phyloP scores from a whole-genome alignment of 2,888 invertebrate genomes.

The Lycia hirtaria region DNA sequence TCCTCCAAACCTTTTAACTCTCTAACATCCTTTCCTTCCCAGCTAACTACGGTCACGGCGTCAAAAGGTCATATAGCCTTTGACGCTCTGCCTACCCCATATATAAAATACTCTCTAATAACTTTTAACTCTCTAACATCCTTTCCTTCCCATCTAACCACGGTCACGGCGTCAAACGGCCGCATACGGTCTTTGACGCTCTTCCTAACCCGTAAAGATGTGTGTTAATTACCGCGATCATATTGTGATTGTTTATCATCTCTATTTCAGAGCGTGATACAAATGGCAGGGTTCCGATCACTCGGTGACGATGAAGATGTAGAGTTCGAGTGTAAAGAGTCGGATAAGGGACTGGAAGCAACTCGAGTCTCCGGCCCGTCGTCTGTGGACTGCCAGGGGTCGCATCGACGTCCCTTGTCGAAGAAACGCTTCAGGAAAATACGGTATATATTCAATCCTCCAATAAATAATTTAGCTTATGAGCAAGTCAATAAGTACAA shows the following conservation, averaged over 20 bases:
- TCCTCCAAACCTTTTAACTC: too few species aligned
- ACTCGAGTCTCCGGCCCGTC: slow-evolving; percentile 93
- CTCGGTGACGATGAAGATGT: slow-evolving; percentile 95
- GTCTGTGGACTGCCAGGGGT: slow-evolving; percentile 92
- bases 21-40: too few species aligned
- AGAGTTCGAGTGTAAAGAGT: slow-evolving; percentile 93
- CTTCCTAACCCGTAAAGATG: too few species aligned
- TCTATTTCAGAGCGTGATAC: slow-evolving; percentile 92
- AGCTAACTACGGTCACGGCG: too few species aligned
- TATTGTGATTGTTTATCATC: neutral
- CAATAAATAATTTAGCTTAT: neutral
- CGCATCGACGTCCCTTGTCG: slow-evolving; percentile 91
- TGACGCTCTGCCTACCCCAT: too few species aligned
- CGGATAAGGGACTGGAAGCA: slow-evolving; percentile 94
- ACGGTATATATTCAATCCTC: slow-evolving; percentile 85
- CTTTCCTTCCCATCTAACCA: too few species aligned
- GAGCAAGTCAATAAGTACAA: neutral
- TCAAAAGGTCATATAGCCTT: too few species aligned
- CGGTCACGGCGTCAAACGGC: too few species aligned
- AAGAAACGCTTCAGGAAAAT: slow-evolving; percentile 94
- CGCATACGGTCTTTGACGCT: too few species aligned
- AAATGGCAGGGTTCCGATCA: slow-evolving; percentile 95
- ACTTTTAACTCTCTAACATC: too few species aligned
- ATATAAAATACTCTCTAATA: too few species aligned
- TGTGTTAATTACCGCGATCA: too few species aligned